Evolutionary conservation across 2,797 vertebrate genomes (phyloP), one percentile per base, ranked within the genome.

Genomic region (Dallia pectoralis): DNA sequence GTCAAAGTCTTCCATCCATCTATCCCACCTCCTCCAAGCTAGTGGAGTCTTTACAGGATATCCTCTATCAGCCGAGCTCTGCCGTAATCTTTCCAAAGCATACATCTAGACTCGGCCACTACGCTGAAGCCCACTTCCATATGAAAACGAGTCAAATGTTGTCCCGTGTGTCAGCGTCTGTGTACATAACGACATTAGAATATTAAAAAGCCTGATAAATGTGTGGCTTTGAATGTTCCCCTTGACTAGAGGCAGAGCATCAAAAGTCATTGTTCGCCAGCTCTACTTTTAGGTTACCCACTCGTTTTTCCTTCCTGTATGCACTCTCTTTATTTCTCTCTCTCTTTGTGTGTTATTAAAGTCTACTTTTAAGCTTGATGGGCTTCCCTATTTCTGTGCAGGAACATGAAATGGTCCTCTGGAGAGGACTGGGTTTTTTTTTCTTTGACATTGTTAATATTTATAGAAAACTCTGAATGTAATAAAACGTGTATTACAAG

Each of bases 281-380:
- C 67, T 75, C 81, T 68, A 78, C 82, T 79, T 88, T 89, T 81
- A 87, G 81, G 73, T 74, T 56, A 70, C 49, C 87, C 89, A 86
- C 88, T 87, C 91, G 88, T 85, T 76, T 87, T 90, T 91, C 91
- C 89, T 87, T 87, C 87, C 85, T 91, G 89, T 89, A 87, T 89
- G 71, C 71, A 67, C 70, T 56, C 19, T 3, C 64, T 73, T 30
- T 62, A 72, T 36, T 47, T 66, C 69, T 36, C 63, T 32, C 59
- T 65, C 48, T 15, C 69, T 49, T 36, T 16, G 14, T 16, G 14
- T 33, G 29, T 64, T 40, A 32, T 67, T 27, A 29, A 25, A 63
- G 40, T 44, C 40, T 44, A 11, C 40, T 44, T 44, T 44, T 44
- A 9, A 44, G 40, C 40, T 44, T 44, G 40, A 1, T 44, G 40